These are phyloP conservation scores for Diogma glabrata DNA, from an alignment of 2,888 invertebrate species.

Conservation along the genomic window DNA sequence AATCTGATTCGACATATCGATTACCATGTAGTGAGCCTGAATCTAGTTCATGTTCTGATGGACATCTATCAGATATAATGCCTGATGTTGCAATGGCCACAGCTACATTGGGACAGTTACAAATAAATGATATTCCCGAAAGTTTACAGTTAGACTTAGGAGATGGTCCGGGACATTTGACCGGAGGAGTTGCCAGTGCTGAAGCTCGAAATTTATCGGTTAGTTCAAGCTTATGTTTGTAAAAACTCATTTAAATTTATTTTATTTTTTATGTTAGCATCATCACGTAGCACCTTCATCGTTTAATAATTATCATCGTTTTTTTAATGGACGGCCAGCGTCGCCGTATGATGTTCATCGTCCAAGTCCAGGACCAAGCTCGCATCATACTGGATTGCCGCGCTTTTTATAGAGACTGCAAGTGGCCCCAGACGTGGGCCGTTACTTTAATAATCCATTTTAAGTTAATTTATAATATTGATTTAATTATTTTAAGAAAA, in stretches of 20 bases:
- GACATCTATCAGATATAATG: constrained; percentile 71
- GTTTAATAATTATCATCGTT: constrained; percentile 32
- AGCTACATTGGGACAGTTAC: constrained; percentile 56
- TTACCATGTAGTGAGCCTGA: constrained; percentile 33
- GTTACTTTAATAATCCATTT: constrained; percentile 37
- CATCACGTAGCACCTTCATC: constrained; percentile 28
- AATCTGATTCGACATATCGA: constrained; percentile 40
- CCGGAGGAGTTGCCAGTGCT: constrained; percentile 31
- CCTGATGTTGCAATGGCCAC: constrained; percentile 91
- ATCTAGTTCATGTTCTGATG: constrained; percentile 49
- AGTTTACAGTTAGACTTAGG: constrained; percentile 72
- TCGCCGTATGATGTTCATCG: constrained; percentile 35
- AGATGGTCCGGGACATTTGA: constrained; percentile 61
- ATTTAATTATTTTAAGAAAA: too few relatives aligned
- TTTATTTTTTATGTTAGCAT: constrained; percentile 23
- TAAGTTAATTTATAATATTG: constrained; percentile 19
- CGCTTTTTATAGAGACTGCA: constrained; percentile 38
- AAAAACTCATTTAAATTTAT: not conserved
- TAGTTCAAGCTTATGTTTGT: too few relatives aligned
- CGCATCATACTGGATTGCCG: constrained; percentile 35
- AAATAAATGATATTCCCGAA: constrained; percentile 39
- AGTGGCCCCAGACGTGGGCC: constrained; percentile 35
- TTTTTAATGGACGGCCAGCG: constrained; percentile 32
- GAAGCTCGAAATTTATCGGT: constrained; percentile 34
- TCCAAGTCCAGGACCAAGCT: constrained; percentile 25